These are phyloP conservation scores for Macropus fuliginosus DNA, from an alignment of 2,797 vertebrate genomes.

Conservation along the genomic window DNA sequence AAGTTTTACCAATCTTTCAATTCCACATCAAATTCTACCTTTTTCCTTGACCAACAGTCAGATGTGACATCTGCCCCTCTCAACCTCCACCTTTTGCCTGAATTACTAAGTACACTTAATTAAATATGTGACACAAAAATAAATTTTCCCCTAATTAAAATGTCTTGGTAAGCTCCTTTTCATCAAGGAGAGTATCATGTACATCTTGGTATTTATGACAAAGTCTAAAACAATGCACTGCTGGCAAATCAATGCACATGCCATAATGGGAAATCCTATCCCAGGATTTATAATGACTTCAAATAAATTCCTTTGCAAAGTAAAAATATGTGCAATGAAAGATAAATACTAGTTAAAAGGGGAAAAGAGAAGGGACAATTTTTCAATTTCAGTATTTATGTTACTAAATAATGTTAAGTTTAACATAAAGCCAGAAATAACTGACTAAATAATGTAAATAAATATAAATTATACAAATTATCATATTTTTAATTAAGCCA, in stretches of 20 bases:
- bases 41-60: conserved; percentile 17
- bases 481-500: background rate
- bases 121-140: background rate
- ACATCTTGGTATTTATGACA: background rate
- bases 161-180: background rate
- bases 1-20: conserved; percentile 37
- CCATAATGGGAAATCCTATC: background rate
- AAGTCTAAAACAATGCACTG: background rate
- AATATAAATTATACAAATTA: background rate
- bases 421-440: background rate
- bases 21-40: conserved; percentile 8
- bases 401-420: background rate
- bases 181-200: background rate
- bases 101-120: conserved; percentile 6
- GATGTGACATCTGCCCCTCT: background rate
- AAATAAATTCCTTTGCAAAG: background rate
- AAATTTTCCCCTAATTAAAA: background rate
- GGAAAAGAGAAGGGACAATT: background rate
- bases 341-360: background rate
- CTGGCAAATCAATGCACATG: background rate
- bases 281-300: background rate
- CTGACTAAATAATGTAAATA: background rate
- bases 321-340: background rate
- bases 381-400: background rate
- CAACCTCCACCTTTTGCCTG: background rate